phyloP scores from a whole-genome alignment of 2,888 invertebrate species.

The Exephanes ischioxanthus region DNA sequence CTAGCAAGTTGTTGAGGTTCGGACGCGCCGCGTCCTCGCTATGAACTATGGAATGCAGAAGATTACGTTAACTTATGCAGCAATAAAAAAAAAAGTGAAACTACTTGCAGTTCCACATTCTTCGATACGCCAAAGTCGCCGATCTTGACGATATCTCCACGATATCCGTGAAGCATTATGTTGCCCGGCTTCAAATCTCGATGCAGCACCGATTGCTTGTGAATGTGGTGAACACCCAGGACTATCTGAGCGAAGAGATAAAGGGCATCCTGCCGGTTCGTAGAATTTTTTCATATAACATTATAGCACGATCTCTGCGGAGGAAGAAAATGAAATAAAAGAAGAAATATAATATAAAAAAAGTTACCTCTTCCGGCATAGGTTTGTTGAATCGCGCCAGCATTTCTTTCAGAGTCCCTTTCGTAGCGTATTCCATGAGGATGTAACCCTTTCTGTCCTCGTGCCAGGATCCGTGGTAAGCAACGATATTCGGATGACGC shows the following conservation, averaged over 20 bases:
- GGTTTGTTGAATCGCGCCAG: slow-evolving; percentile 85
- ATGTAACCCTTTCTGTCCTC: slow-evolving; percentile 85
- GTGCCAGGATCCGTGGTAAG: slow-evolving; percentile 80
- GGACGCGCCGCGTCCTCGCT: no score
- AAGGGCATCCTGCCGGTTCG: slow-evolving; percentile 75
- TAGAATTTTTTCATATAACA: neutral
- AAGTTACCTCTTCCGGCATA: slow-evolving; percentile 76
- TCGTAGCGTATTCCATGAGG: slow-evolving; percentile 95
- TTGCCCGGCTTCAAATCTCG: slow-evolving; percentile 95
- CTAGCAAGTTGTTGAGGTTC: neutral
- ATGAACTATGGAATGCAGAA: no score
- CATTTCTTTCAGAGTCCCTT: slow-evolving; percentile 91
- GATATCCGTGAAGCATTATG: slow-evolving; percentile 90
- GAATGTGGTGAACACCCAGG: slow-evolving; percentile 92
- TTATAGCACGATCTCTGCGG: neutral
- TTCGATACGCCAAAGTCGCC: slow-evolving; percentile 95
- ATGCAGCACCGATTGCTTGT: slow-evolving; percentile 92
- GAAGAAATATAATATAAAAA: slow-evolving; percentile 55
- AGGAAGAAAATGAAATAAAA: slow-evolving; percentile 1
- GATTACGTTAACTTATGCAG: neutral
- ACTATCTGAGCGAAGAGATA: slow-evolving; percentile 89
- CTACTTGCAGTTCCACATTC: slow-evolving; percentile 83
- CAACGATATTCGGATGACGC: slow-evolving; percentile 82
- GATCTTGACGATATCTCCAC: slow-evolving; percentile 90
- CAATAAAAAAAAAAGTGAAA: neutral